These are phyloP conservation scores for Pipistrellus nathusii DNA, from an alignment of 2,797 vertebrate genomes.

Conservation along the genomic window DNA sequence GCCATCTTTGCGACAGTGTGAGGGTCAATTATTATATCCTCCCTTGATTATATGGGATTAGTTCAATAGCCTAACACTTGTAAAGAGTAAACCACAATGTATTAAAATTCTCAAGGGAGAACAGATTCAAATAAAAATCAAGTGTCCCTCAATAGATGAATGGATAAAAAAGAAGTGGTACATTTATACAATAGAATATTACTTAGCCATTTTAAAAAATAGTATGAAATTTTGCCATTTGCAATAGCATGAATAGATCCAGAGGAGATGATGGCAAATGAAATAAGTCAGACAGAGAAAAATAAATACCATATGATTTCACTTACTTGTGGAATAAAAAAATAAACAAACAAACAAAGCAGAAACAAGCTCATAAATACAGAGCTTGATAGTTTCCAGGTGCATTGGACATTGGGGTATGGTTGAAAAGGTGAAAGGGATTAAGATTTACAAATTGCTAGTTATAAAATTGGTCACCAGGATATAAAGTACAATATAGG, in stretches of 20 bases:
- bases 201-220: neutral
- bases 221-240: neutral
- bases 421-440: neutral
- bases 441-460: neutral
- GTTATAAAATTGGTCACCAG: neutral
- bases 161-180: neutral
- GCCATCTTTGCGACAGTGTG: no score
- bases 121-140: neutral
- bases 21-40: no score
- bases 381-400: neutral
- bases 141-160: neutral
- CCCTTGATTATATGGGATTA: neutral
- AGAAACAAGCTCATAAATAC: neutral
- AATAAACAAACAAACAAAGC: neutral
- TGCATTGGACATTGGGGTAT: neutral
- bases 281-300: neutral
- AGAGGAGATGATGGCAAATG: neutral
- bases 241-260: neutral
- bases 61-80: neutral
- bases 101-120: neutral
- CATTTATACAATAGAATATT: neutral
- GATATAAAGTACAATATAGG: neutral
- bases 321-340: neutral
- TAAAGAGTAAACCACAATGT: neutral
- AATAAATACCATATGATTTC: neutral